Base-by-base conservation (phyloP, 1,140 invertebrate genomes). In the Rhyacophila brunnea region DNA sequence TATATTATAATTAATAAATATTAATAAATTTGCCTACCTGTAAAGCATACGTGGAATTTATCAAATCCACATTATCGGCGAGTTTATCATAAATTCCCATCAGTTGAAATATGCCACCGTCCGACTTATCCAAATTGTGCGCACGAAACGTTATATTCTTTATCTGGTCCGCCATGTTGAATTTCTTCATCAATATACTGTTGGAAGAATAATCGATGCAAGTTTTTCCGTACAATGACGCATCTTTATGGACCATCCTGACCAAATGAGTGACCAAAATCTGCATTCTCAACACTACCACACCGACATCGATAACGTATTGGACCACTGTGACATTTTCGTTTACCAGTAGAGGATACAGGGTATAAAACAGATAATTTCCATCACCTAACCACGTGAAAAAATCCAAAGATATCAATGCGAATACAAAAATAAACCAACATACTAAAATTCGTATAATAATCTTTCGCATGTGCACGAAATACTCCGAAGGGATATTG, bases 1-100 rank as follows among this genome's bases (percentile, higher is more conserved):
- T n/a, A n/a, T n/a, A n/a, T n/a, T n/a, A n/a, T n/a, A n/a, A n/a
- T n/a, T n/a, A n/a, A n/a, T n/a, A n/a, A n/a, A n/a, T n/a, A n/a
- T n/a, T n/a, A n/a, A n/a, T n/a, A n/a, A n/a, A n/a, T n/a, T n/a
- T n/a, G n/a, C n/a, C n/a, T 32, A 49, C 47, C 13, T 28, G 32
- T 15, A 49, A 3, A 3, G 17, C 18, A 34, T 28, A 49, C 11
- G 11, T 28, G 6, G 20, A 32, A 34, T 49, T 49, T 3, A 49
- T 34, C 28, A 35, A 23, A 14, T 49, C 13, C 5, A 32, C 18
- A 49, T 49, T 49, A 18, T 49, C 47, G 10, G 47, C 47, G 5
- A 49, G 28, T 32, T 32, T 49, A 15, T 49, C 47, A 14, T 4
- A 34, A 7, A 49, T 34, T 14, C 6, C n/a, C 28, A 49, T 49